Evolutionary conservation across 1,140 invertebrate genomes (phyloP), one percentile per base, ranked within the genome.

Genomic region (Druon quercuslanigerum): DNA sequence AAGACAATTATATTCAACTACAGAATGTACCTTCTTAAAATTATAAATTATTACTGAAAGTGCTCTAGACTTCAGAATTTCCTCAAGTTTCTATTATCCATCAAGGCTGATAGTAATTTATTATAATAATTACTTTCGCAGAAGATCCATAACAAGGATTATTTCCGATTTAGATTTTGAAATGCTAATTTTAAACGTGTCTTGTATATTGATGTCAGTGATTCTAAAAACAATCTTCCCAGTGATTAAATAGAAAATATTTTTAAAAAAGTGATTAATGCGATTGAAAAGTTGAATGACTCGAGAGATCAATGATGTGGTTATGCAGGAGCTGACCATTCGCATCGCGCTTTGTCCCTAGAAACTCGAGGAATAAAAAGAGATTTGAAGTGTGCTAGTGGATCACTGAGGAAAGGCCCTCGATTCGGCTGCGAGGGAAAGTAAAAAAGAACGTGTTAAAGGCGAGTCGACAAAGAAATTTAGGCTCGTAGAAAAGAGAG

Each of bases 381-480:
- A 71, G 74, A 80, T 80, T 79, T 80, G 81, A 79, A 83, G 81
- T 84, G 79, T 82, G 79, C 78, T 80, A 84, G 81, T 84, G 79
- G 83, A 84, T 80, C 83, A 84, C 79, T 76, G 80, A 83, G 79
- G 79, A 50, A 77, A 71, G 74, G 60, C 60, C 60, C 54, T 50
- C 73, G 54, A 73, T 80, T 80, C 75, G 76, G 78, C 77, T 77
- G 51, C 77, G 72, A 84, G 80, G 79, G 83, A 84, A 84, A 84
- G 80, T 82, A 81, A 54, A 82, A 81, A 82, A 82, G 79, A 83
- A 72, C 51, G 75, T 71, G 71, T 25, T 73, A 78, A 70, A 74
- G 71, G 56, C 40, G 40, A 50, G 51, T 70, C 70, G 75, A 76
- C 71, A 70, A 82, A 71, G 54, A 40, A 74, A 60, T 57, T 46